These are phyloP conservation scores for Notamacropus eugenii DNA, from an alignment of 2,797 vertebrate genomes.

Conservation along the genomic window DNA sequence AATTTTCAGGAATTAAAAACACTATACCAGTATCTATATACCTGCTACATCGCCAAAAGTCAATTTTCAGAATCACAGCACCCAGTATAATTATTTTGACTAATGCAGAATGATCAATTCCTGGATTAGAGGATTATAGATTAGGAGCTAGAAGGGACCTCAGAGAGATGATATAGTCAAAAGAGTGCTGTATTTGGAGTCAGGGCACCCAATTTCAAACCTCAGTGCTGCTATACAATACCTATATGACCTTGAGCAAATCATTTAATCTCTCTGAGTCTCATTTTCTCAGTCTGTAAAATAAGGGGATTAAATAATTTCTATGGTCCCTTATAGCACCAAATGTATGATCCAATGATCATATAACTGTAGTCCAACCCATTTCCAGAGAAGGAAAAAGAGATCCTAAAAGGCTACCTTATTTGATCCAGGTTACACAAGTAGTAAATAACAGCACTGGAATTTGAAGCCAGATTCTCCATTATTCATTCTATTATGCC, in stretches of 20 bases:
- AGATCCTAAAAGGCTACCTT: too few relatives aligned
- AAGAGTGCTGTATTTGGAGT: too few relatives aligned
- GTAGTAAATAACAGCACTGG: not conserved
- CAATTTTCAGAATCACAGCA: not conserved
- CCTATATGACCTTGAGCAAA: not conserved
- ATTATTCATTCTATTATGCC: not conserved
- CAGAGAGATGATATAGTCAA: too few relatives aligned
- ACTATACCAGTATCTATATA: not conserved
- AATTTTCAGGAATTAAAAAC: not conserved
- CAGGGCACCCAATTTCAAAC: not conserved
- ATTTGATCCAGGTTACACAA: too few relatives aligned
- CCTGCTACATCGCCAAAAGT: not conserved
- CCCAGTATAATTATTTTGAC: not conserved
- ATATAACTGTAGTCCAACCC: not conserved
- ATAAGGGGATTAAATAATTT: not conserved
- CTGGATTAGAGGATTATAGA: not conserved
- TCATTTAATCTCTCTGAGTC: not conserved
- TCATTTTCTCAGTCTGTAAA: not conserved
- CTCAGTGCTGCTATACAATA: not conserved
- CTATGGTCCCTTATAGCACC: not conserved
- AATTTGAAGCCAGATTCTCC: not conserved
- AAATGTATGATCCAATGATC: not conserved
- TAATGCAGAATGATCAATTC: not conserved
- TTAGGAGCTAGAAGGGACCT: not conserved
- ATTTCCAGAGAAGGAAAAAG: not conserved